phyloP scores from a whole-genome alignment of 2,888 invertebrate species.

The Dicranocentrus wangi region DNA sequence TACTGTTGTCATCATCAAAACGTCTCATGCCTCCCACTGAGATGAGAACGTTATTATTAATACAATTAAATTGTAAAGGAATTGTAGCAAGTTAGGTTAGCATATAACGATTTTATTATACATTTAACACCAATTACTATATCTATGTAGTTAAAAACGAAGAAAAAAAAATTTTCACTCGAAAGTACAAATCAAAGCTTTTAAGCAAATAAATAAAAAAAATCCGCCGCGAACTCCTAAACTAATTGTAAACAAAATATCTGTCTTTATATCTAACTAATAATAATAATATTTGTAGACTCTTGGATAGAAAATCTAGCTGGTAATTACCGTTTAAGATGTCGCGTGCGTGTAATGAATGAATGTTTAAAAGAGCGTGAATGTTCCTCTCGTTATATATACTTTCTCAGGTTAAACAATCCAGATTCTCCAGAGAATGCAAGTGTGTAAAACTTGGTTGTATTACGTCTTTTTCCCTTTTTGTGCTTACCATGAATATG shows the following conservation, averaged over 20 bases:
- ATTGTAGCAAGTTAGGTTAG: background rate
- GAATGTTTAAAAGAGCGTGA: too few relatives aligned
- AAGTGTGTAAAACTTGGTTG: background rate
- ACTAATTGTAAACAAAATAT: constrained; percentile 15
- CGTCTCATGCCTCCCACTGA: background rate
- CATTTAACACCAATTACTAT: background rate
- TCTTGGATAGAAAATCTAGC: background rate
- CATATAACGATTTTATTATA: background rate
- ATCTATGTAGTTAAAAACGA: constrained; percentile 1
- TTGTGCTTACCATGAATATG: background rate
- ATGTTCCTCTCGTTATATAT: too few relatives aligned
- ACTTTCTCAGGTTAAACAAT: too few relatives aligned
- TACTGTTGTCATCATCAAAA: constrained; percentile 7
- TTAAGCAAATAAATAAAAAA: constrained; percentile 70
- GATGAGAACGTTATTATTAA: background rate
- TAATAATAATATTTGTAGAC: background rate
- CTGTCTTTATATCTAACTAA: constrained; percentile 27
- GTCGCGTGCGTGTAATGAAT: too few relatives aligned
- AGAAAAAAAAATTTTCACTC: constrained; percentile 32
- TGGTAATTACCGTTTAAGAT: too few relatives aligned
- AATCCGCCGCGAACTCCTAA: constrained; percentile 49
- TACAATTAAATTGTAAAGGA: background rate
- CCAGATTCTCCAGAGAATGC: too few relatives aligned
- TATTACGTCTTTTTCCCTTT: background rate
- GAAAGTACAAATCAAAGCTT: constrained; percentile 71